Evolutionary conservation across 2,113 vertebrate species (phyloP).

Genomic region (Chitala chitala): DNA sequence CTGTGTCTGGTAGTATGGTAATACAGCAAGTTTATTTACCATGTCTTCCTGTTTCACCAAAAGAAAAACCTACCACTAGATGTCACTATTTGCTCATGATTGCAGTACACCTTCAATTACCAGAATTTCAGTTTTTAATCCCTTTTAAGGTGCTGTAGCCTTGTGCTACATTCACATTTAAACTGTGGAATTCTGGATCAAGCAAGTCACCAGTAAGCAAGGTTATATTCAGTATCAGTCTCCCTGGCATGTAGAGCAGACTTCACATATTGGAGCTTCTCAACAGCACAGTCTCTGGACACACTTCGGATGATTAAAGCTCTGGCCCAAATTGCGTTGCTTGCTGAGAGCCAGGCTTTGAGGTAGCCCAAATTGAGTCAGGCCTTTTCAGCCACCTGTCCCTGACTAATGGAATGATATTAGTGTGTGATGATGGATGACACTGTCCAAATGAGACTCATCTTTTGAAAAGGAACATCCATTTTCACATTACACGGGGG

Average conservation of each 20-base stretch:
- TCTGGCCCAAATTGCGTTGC: constrained; percentile 41
- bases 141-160: too few relatives aligned
- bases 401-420: constrained; percentile 47
- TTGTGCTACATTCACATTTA: too few relatives aligned
- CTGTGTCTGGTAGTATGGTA: too few relatives aligned
- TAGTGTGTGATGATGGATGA: constrained; percentile 56
- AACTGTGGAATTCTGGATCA: too few relatives aligned
- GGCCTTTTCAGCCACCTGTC: constrained; percentile 52
- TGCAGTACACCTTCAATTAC: not conserved
- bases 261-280: constrained; percentile 14
- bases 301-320: constrained; percentile 38
- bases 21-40: too few relatives aligned
- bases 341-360: constrained; percentile 34
- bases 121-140: not conserved
- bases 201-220: not conserved
- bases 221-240: constrained; percentile 10
- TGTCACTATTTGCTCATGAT: constrained; percentile 42
- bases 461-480: constrained; percentile 35
- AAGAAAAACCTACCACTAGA: constrained; percentile 55
- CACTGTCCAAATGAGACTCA: constrained; percentile 33
- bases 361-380: constrained; percentile 48
- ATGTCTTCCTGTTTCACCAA: not conserved
- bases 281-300: constrained; percentile 20
- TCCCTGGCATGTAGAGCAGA: not conserved
- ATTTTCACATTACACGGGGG: constrained; percentile 28